Evolutionary conservation across 1,140 invertebrate species (phyloP).

Genomic region (Aphaenogaster floridana): DNA sequence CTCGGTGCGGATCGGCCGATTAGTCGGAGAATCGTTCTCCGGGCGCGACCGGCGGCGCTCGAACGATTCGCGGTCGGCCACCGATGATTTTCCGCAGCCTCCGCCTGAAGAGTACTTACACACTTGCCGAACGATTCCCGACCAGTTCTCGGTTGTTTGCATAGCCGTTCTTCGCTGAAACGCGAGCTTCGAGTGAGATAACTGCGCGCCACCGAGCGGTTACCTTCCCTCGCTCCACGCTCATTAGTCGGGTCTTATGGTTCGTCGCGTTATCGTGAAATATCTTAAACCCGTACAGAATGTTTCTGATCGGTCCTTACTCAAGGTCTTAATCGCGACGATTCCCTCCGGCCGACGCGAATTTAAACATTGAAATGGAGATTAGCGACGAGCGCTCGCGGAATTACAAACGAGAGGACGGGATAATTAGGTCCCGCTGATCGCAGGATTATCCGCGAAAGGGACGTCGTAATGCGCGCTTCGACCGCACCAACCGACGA

Average conservation of each 20-base stretch:
- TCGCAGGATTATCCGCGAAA: conserved; percentile 52
- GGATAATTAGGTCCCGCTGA: conserved; percentile 52
- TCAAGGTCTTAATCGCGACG: conserved; percentile 57
- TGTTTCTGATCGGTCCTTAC: conserved; percentile 43
- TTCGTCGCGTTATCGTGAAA: conserved; percentile 67
- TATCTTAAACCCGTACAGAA: conserved; percentile 70
- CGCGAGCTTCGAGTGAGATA: conserved; percentile 37
- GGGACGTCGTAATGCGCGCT: conserved; percentile 13
- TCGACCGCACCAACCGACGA: neutral
- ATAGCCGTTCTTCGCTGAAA: neutral
- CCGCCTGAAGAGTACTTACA: neutral
- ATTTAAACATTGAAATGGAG: conserved; percentile 44
- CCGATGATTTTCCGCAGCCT: conserved; percentile 40
- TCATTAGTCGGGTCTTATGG: conserved; percentile 66
- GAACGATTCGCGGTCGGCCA: conserved; percentile 12
- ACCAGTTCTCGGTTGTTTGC: conserved; percentile 59
- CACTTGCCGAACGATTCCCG: conserved; percentile 53
- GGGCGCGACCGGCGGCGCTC: neutral
- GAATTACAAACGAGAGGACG: conserved; percentile 40
- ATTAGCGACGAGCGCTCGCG: conserved; percentile 43
- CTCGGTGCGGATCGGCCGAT: conserved; percentile 22
- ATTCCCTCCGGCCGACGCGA: conserved; percentile 28
- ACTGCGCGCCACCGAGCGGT: conserved; percentile 26
- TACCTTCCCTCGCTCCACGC: neutral
- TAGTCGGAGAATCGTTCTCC: conserved; percentile 17